Evolutionary conservation across 2,113 vertebrate genomes (phyloP).

Genomic region (Caranx ignobilis): DNA sequence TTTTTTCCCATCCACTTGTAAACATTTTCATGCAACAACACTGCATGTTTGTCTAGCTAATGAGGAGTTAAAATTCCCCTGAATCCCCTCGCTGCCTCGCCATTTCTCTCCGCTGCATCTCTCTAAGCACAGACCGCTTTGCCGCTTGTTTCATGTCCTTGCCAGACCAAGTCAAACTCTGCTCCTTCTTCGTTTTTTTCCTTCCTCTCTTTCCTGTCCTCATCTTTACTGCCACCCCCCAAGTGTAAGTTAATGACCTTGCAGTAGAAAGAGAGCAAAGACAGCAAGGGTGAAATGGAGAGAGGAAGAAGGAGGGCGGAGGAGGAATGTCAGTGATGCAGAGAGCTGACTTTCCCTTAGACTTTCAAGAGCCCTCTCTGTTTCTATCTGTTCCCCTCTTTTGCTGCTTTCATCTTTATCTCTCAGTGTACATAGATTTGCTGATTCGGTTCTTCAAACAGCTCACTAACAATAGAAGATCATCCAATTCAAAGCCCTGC

Average conservation of each 20-base stretch:
- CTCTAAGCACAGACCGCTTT: slow-evolving; percentile 12
- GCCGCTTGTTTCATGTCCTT: slow-evolving; percentile 41
- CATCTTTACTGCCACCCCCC: slow-evolving; percentile 21
- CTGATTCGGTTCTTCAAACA: slow-evolving; percentile 37
- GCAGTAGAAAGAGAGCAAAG: slow-evolving; percentile 48
- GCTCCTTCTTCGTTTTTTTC: not conserved
- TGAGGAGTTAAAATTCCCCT: not conserved
- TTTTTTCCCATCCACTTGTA: too few relatives aligned
- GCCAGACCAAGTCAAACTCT: slow-evolving; percentile 32
- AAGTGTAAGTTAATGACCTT: slow-evolving; percentile 53
- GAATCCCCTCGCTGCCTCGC: not conserved
- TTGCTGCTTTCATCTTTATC: slow-evolving; percentile 9
- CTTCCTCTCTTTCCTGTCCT: slow-evolving; percentile 9
- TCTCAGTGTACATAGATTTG: not conserved
- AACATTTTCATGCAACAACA: too few relatives aligned
- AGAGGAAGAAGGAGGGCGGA: slow-evolving; percentile 22
- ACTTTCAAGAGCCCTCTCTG: slow-evolving; percentile 2
- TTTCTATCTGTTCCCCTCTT: not conserved
- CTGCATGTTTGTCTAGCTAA: not conserved
- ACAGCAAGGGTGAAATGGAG: slow-evolving; percentile 29
- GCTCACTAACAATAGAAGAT: slow-evolving; percentile 16
- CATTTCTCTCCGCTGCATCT: not conserved
- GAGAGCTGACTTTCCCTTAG: slow-evolving; percentile 20
- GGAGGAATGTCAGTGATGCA: slow-evolving; percentile 21
- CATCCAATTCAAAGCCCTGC: slow-evolving; percentile 13